Percentiles rank a stretch among this genome's conserved stretches.
Evolutionary conservation across 2,888 invertebrate species (phyloP).

Genomic region (Sinhomidia bicolor): DNA sequence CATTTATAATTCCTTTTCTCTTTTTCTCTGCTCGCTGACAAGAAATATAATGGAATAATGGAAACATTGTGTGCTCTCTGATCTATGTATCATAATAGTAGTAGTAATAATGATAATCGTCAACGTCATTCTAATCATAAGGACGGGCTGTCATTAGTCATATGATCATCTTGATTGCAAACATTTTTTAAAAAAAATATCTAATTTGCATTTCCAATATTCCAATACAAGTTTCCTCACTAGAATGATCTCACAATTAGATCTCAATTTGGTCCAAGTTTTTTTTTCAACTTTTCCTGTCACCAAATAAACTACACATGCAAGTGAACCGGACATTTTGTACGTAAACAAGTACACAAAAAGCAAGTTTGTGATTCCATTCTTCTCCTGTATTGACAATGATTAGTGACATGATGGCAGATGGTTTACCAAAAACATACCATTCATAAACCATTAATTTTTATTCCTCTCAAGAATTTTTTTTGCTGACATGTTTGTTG

Average conservation of each 20-base stretch:
- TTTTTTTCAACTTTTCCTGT: constrained; percentile 23
- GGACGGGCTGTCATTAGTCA: neutral
- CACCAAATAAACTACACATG: constrained; percentile 40
- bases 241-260: too few relatives aligned
- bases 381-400: constrained; percentile 3
- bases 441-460: neutral
- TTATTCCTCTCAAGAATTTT: neutral
- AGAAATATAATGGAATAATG: constrained; percentile 60
- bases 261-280: constrained; percentile 56
- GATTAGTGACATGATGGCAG: constrained; percentile 1
- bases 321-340: neutral
- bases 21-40: constrained; percentile 37
- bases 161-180: constrained; percentile 27
- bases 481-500: neutral
- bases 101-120: too few relatives aligned
- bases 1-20: too few relatives aligned
- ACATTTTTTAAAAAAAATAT: neutral
- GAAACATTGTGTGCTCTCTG: constrained; percentile 65
- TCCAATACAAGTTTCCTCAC: neutral
- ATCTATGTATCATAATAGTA: too few relatives aligned
- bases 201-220: neutral
- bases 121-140: constrained; percentile 39
- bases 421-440: neutral
- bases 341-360: neutral
- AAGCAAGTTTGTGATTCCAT: neutral